phyloP scores from a whole-genome alignment of 92 coral and sea anemone species.

The Porites lobata region DNA sequence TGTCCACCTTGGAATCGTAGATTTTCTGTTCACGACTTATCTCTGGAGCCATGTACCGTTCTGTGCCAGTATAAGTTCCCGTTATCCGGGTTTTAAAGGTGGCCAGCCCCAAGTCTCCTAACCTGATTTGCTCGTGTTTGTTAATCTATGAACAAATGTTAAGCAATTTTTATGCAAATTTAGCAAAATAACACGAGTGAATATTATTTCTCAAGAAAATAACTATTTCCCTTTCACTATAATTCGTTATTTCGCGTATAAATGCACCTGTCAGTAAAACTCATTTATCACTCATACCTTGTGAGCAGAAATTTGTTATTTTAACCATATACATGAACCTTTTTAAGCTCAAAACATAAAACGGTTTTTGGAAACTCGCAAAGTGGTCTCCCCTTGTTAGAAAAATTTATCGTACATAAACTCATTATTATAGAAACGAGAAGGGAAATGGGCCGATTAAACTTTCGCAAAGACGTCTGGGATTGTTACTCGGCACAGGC shows the following conservation, averaged over 20 bases:
- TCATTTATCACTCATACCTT: too few species aligned
- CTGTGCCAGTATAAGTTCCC: conserved; percentile 1
- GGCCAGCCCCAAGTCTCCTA: conserved; percentile 16
- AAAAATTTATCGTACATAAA: too few species aligned
- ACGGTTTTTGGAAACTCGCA: background rate
- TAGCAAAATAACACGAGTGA: too few species aligned
- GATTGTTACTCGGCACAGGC: too few species aligned
- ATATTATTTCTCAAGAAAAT: too few species aligned
- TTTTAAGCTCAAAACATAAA: background rate
- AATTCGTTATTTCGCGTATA: too few species aligned
- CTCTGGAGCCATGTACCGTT: conserved; percentile 14
- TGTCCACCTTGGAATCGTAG: conserved; percentile 1
- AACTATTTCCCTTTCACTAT: too few species aligned
- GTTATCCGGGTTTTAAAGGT: background rate
- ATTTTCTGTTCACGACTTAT: background rate
- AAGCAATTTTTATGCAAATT: background rate
- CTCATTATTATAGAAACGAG: too few species aligned
- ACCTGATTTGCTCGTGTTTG: background rate
- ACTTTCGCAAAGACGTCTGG: too few species aligned
- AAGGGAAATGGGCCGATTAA: too few species aligned
- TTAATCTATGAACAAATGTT: conserved; percentile 1
- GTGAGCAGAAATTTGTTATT: too few species aligned
- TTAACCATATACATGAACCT: background rate
- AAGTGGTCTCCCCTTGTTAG: background rate
- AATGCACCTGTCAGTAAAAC: too few species aligned